Percentiles rank a stretch among this genome's conserved stretches.
phyloP scores from a whole-genome alignment of 2,888 invertebrate species.

The Ommatoiulus sabulosus region DNA sequence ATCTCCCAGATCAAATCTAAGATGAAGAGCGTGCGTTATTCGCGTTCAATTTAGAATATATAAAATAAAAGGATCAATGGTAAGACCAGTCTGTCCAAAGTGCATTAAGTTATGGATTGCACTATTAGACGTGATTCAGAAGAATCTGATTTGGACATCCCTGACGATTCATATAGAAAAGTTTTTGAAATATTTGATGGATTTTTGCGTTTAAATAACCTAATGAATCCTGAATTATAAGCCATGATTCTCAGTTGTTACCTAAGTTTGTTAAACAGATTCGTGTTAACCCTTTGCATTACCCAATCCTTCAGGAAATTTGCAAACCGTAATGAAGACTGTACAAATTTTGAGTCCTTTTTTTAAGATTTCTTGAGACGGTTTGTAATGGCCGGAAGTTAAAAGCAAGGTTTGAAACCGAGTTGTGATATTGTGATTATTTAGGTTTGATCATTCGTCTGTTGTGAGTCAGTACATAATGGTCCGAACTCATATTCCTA shows the following conservation, averaged over 20 bases:
- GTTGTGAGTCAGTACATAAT: not conserved
- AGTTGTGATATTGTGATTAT: slow-evolving; percentile 8
- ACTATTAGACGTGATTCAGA: too few relatives aligned
- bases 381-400: not conserved
- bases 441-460: slow-evolving; percentile 35
- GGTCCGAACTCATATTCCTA: slow-evolving; percentile 19
- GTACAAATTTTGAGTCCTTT: slow-evolving; percentile 1
- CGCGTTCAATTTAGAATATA: too few relatives aligned
- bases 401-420: not conserved
- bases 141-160: too few relatives aligned
- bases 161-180: too few relatives aligned
- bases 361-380: not conserved
- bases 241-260: not conserved
- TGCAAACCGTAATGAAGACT: not conserved
- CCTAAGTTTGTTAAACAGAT: not conserved
- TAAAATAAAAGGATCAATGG: too few relatives aligned
- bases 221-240: not conserved
- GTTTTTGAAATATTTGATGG: not conserved
- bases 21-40: too few relatives aligned
- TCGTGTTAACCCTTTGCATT: not conserved
- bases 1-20: too few relatives aligned
- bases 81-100: too few relatives aligned
- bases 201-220: not conserved
- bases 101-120: too few relatives aligned
- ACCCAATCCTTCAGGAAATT: not conserved